These are phyloP conservation scores for Ypsolopha sequella DNA, from an alignment of 2,888 invertebrate genomes.

Conservation along the genomic window DNA sequence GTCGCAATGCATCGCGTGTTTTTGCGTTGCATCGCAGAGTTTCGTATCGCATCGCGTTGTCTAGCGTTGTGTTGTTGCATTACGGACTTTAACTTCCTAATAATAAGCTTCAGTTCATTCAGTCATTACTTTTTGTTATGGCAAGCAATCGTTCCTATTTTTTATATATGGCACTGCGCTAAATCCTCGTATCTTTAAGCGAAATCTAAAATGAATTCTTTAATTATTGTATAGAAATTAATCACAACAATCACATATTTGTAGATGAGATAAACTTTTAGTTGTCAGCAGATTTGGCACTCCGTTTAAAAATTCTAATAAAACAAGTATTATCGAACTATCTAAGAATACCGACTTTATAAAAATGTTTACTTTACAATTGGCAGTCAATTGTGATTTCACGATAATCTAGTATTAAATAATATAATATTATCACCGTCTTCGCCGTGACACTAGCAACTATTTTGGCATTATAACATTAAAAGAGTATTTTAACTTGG, in stretches of 20 bases:
- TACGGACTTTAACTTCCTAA: background rate
- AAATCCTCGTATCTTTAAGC: background rate
- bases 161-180: constrained; percentile 20
- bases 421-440: constrained; percentile 41
- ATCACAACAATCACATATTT: background rate
- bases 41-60: too few relatives aligned
- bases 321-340: constrained; percentile 56
- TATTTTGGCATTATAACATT: constrained; percentile 51
- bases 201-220: constrained; percentile 18
- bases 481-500: constrained; percentile 30
- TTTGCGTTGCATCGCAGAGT: too few relatives aligned
- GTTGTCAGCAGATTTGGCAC: constrained; percentile 43
- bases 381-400: constrained; percentile 65
- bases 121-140: constrained; percentile 40
- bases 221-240: constrained; percentile 4
- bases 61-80: too few relatives aligned
- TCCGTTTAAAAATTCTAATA: constrained; percentile 51
- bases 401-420: constrained; percentile 50
- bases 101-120: constrained; percentile 31
- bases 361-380: constrained; percentile 59
- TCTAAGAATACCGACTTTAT: constrained; percentile 61
- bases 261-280: constrained; percentile 8
- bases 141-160: constrained; percentile 47
- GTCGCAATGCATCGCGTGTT: too few relatives aligned
- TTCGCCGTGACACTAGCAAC: constrained; percentile 41